Evolutionary conservation across 2,797 vertebrate species (phyloP), one percentile per base, ranked within the genome.

Genomic region (Novumbra hubbsi): DNA sequence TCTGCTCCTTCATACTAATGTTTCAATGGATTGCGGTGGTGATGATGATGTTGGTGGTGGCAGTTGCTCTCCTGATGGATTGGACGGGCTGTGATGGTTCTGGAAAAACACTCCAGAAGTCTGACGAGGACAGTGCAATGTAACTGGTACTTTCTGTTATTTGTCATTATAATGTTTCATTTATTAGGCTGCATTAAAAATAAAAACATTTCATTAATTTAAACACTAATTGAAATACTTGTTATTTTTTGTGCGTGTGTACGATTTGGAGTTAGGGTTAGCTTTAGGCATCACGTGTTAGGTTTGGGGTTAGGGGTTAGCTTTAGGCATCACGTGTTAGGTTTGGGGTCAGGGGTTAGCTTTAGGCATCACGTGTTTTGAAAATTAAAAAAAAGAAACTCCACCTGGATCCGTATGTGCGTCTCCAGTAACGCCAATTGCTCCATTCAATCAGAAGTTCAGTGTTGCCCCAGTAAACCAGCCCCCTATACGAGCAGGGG

Each of bases 141-240:
- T 85, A 76, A 86, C 67, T 71, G 82, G 80, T 84, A 85, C 80
- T 76, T 87, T 86, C 74, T 71, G 85, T 90, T 88, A 45, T 78
- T 87, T 69, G 52, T 79, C 45, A 81, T 86, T 86, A 76, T 88
- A 84, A 76, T 87, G 78, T 89, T 89, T 85, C 80, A 78, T 87
- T 83, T 87, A 82, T 69, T 88, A 80, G 38, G 85, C 80, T 87
- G 84, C 67, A 89, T 92, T 92, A 82, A 86, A 92, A 90, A 90
- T 57, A 90, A 90, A 91, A 90, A 90, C 68, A 71, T 83, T 82
- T 82, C 88, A 88, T 87, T 83, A 85, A 91, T 82, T 83, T 77
- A 73, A 84, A 81, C 67, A 50, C 57, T 21, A 73, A 27, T 68
- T 4, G 11, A 48, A 49, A 17, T 16, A 45, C 7, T n/a, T 28